Evolutionary conservation across 2,888 invertebrate genomes (phyloP).

Genomic region (Junonia oenone): DNA sequence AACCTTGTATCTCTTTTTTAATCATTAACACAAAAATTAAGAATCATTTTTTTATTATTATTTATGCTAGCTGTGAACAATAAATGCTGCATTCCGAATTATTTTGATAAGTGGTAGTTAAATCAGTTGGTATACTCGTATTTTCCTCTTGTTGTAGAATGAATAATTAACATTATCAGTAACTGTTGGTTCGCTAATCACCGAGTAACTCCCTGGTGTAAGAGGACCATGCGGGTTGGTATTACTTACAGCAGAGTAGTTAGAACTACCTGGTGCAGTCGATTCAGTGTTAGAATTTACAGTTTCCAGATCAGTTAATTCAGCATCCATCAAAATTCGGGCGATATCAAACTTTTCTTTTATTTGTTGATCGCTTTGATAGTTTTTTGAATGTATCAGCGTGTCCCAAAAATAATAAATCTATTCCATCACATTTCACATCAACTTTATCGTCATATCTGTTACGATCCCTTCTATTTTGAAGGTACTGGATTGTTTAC

Average conservation of each 20-base stretch:
- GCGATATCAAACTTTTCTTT: constrained; percentile 8
- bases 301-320: neutral
- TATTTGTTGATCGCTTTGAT: neutral
- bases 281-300: constrained; percentile 18
- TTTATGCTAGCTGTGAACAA: constrained; percentile 21
- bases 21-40: constrained; percentile 9
- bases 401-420: neutral
- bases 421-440: neutral
- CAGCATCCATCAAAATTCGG: constrained; percentile 28
- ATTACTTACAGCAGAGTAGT: constrained; percentile 4
- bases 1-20: constrained; percentile 24
- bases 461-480: constrained; percentile 28
- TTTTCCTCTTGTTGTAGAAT: constrained; percentile 26
- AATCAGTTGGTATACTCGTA: constrained; percentile 22
- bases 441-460: constrained; percentile 20
- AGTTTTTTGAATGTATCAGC: neutral
- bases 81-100: constrained; percentile 19
- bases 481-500: constrained; percentile 24
- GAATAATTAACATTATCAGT: constrained; percentile 5
- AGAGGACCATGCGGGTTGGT: constrained; percentile 9
- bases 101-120: too few relatives aligned
- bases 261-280: too few relatives aligned
- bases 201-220: neutral
- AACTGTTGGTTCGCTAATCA: neutral
- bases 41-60: constrained; percentile 11